Evolutionary conservation across 2,113 vertebrate species (phyloP).

Genomic region (Cacatua alba): DNA sequence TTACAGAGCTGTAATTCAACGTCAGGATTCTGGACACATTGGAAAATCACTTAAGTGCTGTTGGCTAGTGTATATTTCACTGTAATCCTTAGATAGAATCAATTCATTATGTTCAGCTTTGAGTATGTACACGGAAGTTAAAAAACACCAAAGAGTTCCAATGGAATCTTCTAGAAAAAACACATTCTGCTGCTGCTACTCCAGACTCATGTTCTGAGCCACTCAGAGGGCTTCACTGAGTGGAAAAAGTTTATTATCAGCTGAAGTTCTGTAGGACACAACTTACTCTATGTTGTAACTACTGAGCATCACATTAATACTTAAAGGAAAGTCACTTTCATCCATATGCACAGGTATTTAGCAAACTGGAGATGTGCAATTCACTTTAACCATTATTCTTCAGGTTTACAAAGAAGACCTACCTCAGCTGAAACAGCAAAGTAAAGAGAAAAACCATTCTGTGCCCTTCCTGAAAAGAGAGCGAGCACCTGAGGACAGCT

Average conservation of each 20-base stretch:
- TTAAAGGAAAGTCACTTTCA: neutral
- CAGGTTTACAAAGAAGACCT: constrained; percentile 99
- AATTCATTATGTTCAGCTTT: neutral
- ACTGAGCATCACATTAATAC: neutral
- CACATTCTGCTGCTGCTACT: neutral
- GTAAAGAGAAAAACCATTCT: constrained; percentile 87
- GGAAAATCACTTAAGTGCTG: neutral
- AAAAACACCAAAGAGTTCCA: neutral
- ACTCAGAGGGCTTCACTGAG: neutral
- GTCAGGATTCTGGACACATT: neutral
- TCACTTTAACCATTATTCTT: constrained; percentile 36
- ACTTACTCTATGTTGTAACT: neutral
- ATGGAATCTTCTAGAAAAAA: neutral
- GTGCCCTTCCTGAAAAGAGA: constrained; percentile 91
- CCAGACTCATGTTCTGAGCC: neutral
- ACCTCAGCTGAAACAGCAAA: constrained; percentile 92
- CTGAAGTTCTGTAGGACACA: neutral
- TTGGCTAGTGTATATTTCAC: neutral
- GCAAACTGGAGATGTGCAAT: neutral
- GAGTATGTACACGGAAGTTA: neutral
- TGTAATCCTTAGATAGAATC: neutral
- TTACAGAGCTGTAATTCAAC: neutral
- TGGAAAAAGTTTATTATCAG: neutral
- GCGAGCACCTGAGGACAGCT: constrained; percentile 89
- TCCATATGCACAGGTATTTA: too few relatives aligned